Percentiles rank a stretch among this genome's conserved stretches.
Evolutionary conservation across 2,797 vertebrate genomes (phyloP).

Genomic region (Chanos chanos): DNA sequence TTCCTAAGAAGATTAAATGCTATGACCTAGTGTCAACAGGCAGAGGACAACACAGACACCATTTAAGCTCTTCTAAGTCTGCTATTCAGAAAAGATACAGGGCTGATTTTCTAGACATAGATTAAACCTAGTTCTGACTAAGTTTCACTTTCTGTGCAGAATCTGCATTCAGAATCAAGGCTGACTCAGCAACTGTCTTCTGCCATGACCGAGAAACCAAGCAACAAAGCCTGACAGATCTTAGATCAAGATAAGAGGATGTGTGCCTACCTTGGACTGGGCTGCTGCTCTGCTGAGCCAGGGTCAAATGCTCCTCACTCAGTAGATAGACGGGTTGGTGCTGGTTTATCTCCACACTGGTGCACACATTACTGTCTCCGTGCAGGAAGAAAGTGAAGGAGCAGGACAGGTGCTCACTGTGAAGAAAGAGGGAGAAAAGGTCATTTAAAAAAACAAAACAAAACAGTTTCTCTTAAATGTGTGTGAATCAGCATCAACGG

Average conservation of each 20-base stretch:
- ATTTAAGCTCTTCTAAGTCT: too few species aligned
- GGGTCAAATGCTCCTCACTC: slow-evolving; percentile 90
- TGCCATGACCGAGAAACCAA: background rate
- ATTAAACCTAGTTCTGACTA: too few species aligned
- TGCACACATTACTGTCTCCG: slow-evolving; percentile 97
- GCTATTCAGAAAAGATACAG: too few species aligned
- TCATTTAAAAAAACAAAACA: slow-evolving; percentile 75
- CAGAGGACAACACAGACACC: too few species aligned
- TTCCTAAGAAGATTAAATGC: too few species aligned
- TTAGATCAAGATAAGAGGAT: background rate
- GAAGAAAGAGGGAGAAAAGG: slow-evolving; percentile 59
- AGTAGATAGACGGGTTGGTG: slow-evolving; percentile 96
- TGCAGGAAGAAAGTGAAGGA: slow-evolving; percentile 98
- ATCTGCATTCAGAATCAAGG: too few species aligned
- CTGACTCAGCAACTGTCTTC: too few species aligned
- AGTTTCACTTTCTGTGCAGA: too few species aligned
- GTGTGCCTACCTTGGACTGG: slow-evolving; percentile 87
- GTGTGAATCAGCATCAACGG: too few species aligned
- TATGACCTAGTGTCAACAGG: too few species aligned
- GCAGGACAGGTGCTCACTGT: slow-evolving; percentile 95
- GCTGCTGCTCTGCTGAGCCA: slow-evolving; percentile 93
- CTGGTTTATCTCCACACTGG: slow-evolving; percentile 99
- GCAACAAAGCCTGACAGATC: background rate
- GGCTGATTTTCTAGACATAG: too few species aligned
- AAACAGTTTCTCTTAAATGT: too few species aligned